Evolutionary conservation across 2,113 vertebrate genomes (phyloP).

Genomic region (Urocolius indicus): DNA sequence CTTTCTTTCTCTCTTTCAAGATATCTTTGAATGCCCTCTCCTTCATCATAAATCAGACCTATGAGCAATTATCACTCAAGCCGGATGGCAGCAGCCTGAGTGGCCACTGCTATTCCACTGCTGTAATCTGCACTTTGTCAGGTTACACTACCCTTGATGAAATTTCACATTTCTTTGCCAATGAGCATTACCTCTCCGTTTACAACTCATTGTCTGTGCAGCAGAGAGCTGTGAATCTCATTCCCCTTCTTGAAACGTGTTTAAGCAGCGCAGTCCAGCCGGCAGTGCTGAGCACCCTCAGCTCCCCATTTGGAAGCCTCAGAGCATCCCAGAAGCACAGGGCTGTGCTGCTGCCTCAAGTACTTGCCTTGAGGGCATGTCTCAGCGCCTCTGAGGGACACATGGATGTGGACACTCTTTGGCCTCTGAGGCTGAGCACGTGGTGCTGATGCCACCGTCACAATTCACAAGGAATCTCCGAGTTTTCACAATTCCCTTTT

Average conservation of each 20-base stretch:
- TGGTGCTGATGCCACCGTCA: not conserved
- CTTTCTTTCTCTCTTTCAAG: constrained; percentile 61
- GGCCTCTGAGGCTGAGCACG: not conserved
- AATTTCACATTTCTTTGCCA: constrained; percentile 60
- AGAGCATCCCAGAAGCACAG: not conserved
- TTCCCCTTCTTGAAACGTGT: not conserved
- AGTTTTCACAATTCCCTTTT: not conserved
- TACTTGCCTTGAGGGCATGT: not conserved
- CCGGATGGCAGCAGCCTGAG: constrained; percentile 2
- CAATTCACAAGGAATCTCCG: not conserved
- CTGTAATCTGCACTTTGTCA: constrained; percentile 56
- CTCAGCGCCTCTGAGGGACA: not conserved
- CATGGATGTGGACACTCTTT: not conserved
- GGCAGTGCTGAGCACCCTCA: not conserved
- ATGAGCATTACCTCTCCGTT: not conserved
- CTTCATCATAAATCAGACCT: constrained; percentile 59
- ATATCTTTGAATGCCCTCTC: constrained; percentile 61
- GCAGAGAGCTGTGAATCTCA: not conserved
- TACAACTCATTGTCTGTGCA: constrained; percentile 48
- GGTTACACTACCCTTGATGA: constrained; percentile 60
- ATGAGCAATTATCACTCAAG: constrained; percentile 54
- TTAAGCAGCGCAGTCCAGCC: not conserved
- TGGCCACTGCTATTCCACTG: constrained; percentile 36
- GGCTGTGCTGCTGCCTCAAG: not conserved
- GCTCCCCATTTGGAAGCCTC: not conserved